phyloP scores from a whole-genome alignment of 2,888 invertebrate genomes.

The Galerucella pusilla region DNA sequence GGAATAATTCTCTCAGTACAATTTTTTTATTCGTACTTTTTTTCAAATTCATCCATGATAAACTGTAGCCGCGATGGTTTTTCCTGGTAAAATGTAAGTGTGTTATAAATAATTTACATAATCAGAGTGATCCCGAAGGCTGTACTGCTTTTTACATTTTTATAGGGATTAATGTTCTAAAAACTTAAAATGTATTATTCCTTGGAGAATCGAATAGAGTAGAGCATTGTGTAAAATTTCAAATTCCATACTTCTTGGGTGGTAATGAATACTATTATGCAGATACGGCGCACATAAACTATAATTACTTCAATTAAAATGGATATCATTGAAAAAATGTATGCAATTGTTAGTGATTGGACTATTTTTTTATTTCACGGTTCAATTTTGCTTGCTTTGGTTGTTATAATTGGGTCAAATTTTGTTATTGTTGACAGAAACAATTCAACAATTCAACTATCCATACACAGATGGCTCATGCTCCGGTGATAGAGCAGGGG shows the following conservation, averaged over 20 bases:
- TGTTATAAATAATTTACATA: neutral
- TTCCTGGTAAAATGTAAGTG: neutral
- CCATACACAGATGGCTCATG: too few species aligned
- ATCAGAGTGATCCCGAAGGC: neutral
- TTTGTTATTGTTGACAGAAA: too few species aligned
- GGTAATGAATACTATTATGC: neutral
- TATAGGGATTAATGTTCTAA: neutral
- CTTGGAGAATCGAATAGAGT: neutral
- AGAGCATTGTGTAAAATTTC: neutral
- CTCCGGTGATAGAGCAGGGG: too few species aligned
- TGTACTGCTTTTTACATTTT: conserved; percentile 1
- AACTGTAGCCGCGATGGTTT: neutral
- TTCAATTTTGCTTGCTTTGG: too few species aligned
- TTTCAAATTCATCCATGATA: neutral
- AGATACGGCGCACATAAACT: neutral
- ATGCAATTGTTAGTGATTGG: neutral
- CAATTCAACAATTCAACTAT: too few species aligned
- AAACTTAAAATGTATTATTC: neutral
- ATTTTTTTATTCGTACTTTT: neutral
- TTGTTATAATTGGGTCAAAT: too few species aligned
- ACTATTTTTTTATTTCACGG: neutral
- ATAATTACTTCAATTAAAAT: neutral
- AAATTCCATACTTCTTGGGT: neutral
- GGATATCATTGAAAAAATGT: neutral
- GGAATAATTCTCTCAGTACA: too few species aligned